phyloP scores from a whole-genome alignment of 2,113 vertebrate species.

The Myrmecobius fasciatus region DNA sequence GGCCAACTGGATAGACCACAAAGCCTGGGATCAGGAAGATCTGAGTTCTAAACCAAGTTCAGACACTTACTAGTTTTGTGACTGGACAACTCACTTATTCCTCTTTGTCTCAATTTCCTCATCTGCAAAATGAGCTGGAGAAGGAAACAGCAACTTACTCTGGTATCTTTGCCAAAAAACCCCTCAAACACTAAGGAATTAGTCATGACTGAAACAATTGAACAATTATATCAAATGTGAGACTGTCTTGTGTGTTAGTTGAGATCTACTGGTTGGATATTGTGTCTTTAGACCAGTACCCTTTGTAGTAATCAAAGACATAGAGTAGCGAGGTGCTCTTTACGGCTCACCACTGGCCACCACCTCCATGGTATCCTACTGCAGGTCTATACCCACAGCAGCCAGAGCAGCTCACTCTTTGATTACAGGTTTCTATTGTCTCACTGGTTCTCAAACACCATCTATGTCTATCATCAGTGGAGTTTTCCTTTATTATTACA shows the following conservation, averaged over 20 bases:
- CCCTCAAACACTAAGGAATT: too few relatives aligned
- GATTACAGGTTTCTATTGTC: fast-evolving
- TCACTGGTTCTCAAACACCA: not conserved
- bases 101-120: not conserved
- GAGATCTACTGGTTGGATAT: not conserved
- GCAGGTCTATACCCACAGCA: fast-evolving
- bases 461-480: fast-evolving
- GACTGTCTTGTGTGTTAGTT: not conserved
- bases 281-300: not conserved
- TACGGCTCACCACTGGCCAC: not conserved
- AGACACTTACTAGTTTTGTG: not conserved
- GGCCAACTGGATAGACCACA: not conserved
- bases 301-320: not conserved
- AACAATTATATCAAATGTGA: not conserved
- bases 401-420: fast-evolving
- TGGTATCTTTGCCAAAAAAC: not conserved
- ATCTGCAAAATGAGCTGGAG: not conserved
- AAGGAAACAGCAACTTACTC: not conserved
- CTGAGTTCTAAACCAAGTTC: not conserved
- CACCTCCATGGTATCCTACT: not conserved
- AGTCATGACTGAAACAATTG: not conserved
- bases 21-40: too few relatives aligned
- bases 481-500: not conserved
- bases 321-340: not conserved
- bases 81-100: not conserved